Evolutionary conservation across 1,140 invertebrate genomes (phyloP).

Genomic region (Cecropterus lyciades): DNA sequence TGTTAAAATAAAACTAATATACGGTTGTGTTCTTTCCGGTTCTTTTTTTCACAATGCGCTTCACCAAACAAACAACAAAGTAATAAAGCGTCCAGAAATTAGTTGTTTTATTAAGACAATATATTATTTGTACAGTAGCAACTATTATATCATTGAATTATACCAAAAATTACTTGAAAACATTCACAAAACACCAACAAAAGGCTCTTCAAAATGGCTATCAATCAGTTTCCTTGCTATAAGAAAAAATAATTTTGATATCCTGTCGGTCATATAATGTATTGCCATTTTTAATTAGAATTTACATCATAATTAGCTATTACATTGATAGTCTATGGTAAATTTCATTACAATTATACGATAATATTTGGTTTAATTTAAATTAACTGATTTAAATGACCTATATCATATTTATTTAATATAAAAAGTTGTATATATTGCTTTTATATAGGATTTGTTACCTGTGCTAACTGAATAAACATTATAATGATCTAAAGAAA

Average conservation of each 20-base stretch:
- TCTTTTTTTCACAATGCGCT: conserved; percentile 73
- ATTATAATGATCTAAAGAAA: too few species aligned
- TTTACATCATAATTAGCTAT: conserved; percentile 53
- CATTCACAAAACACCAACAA: conserved; percentile 84
- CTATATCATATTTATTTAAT: background rate
- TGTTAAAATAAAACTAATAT: conserved; percentile 60
- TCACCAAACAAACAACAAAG: conserved; percentile 72
- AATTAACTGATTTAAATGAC: background rate
- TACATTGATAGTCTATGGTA: conserved; percentile 37
- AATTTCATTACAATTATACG: background rate
- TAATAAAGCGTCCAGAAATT: conserved; percentile 44
- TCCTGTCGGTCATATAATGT: conserved; percentile 76
- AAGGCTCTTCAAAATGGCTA: conserved; percentile 84
- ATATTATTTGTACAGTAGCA: conserved; percentile 48
- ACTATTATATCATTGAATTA: conserved; percentile 59
- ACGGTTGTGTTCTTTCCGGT: conserved; percentile 71
- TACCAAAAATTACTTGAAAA: conserved; percentile 75
- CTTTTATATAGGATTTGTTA: too few species aligned
- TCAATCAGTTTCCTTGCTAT: conserved; percentile 79
- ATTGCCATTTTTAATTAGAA: conserved; percentile 78
- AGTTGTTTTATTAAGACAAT: conserved; percentile 44
- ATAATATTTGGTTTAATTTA: too few species aligned
- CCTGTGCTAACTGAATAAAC: too few species aligned
- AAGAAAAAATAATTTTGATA: conserved; percentile 81
- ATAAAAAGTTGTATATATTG: too few species aligned